Base-by-base conservation (phyloP, 2,797 vertebrate genomes). In the Chrysocyon brachyurus region DNA sequence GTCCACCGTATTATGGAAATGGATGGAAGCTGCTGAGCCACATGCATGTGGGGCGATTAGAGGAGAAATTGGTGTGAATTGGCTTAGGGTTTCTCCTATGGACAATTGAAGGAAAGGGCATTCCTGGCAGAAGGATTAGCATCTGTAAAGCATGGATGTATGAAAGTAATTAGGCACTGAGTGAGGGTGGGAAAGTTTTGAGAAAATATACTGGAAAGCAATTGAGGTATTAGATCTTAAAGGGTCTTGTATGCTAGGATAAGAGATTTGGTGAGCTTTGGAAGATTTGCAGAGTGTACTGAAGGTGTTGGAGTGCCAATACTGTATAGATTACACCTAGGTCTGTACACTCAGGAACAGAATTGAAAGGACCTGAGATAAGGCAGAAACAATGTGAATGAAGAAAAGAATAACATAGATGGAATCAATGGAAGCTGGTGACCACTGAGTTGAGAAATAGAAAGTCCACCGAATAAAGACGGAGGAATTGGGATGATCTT, bases 61-160 rank as follows among this genome's bases (percentile, higher is more conserved):
- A 59, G 40, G 59, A 88, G 40, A 31, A 81, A 83, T 54, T 72
- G 33, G 28, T 84, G 40, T 95, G 57, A 96, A 87, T 16, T 94
- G 49, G 9, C 49, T n/a, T 49, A 57, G n/a, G 49, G 16, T 33
- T 96, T 84, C 19, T 79, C 36, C 63, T 14, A 9, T 54, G 19
- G 54, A 93, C 87, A 90, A 59, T 21, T 17, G 84, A 95, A 91
- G 75, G 64, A 94, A 97, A 75, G 54, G 54, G 24, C 26, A 59
- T 87, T 93, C 56, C 52, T 84, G 31, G 33, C 19, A 88, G 19
- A 85, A 85, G 72, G 79, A 81, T 52, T 68, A 85, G 17, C 57
- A 70, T 91, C 31, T 75, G 17, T 66, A 66, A 91, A 36, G 33
- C 63, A 31, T 92, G 31, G 17, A 84, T 52, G 81, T 87, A 59